Percentiles rank a stretch among this genome's conserved stretches.
These are phyloP conservation scores for Ceriagrion tenellum DNA, from an alignment of 2,888 invertebrate genomes.

Conservation along the genomic window DNA sequence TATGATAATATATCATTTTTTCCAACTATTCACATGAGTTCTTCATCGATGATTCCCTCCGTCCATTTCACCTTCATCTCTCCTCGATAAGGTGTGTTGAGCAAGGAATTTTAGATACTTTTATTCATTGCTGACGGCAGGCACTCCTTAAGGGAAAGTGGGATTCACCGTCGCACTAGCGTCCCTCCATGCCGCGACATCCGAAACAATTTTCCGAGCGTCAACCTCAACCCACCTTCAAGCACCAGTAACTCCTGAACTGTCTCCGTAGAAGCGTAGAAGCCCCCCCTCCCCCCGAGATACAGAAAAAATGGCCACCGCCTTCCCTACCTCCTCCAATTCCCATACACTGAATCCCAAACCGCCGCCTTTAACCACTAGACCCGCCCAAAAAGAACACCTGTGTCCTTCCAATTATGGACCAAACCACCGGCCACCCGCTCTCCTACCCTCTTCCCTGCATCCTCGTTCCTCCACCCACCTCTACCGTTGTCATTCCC, in stretches of 20 bases:
- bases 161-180: background rate
- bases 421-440: slow-evolving; percentile 8
- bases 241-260: background rate
- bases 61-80: no score
- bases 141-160: no score
- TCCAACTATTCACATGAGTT: no score
- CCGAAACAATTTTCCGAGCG: background rate
- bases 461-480: background rate
- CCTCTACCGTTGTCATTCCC: background rate
- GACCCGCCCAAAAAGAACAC: slow-evolving; percentile 43
- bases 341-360: background rate
- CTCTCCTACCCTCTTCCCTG: background rate
- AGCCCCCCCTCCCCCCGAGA: no score
- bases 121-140: no score
- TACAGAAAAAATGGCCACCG: background rate
- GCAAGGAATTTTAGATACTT: no score
- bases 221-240: background rate
- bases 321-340: background rate
- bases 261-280: no score
- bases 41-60: no score
- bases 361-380: background rate
- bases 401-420: slow-evolving; percentile 64
- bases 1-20: no score
- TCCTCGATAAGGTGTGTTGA: no score
- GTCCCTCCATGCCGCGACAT: background rate